A percentile compares a stretch with the other conserved stretches of the same genome.
phyloP scores from a whole-genome alignment of 2,797 vertebrate species.

The Synaphobranchus kaupii region DNA sequence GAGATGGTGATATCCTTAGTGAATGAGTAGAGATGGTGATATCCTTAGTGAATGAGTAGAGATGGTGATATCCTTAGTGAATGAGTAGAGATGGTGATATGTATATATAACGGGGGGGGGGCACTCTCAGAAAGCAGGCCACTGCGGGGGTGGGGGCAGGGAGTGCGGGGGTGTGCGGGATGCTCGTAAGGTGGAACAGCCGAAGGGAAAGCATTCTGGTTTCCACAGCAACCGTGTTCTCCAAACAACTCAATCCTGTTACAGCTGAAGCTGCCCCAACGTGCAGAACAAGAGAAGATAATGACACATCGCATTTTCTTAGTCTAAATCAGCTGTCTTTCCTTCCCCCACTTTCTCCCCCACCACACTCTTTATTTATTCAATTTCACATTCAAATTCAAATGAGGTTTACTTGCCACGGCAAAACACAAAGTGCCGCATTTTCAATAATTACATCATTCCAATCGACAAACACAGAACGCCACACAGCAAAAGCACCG shows the following conservation, averaged over 20 bases:
- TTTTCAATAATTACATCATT: background rate
- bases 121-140: background rate
- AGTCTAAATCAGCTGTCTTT: background rate
- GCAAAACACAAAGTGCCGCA: background rate
- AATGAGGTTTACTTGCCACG: background rate
- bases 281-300: background rate
- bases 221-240: slow-evolving; percentile 53
- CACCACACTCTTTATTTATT: background rate
- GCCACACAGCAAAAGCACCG: background rate
- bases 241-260: background rate
- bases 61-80: no score
- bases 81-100: background rate
- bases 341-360: background rate
- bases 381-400: background rate
- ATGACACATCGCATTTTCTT: background rate
- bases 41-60: no score
- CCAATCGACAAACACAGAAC: background rate
- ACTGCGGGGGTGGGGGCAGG: background rate
- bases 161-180: slow-evolving; percentile 46
- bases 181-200: slow-evolving; percentile 49
- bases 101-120: no score
- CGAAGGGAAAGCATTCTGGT: slow-evolving; percentile 52
- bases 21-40: no score
- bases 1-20: no score
- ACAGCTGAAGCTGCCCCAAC: background rate